Evolutionary conservation across 2,888 invertebrate genomes (phyloP).

Genomic region (Idaea biselata): DNA sequence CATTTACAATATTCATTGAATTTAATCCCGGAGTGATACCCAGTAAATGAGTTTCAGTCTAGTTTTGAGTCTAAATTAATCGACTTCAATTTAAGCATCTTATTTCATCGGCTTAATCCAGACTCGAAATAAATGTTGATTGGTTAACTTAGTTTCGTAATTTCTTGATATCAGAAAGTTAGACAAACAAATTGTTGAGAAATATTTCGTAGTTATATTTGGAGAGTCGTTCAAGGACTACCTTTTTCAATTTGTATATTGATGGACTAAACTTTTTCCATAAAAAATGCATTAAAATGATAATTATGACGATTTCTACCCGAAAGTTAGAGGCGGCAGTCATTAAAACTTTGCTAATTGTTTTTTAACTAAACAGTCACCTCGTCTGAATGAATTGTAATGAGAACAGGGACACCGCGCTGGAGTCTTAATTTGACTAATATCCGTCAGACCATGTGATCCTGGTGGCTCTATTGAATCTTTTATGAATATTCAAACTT

Average conservation of each 20-base stretch:
- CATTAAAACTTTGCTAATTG: constrained; percentile 45
- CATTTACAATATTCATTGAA: not conserved
- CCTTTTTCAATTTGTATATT: constrained; percentile 2
- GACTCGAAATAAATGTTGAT: not conserved
- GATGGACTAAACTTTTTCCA: constrained; percentile 11
- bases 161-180: not conserved
- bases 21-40: not conserved
- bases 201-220: not conserved
- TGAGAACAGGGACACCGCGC: constrained; percentile 23
- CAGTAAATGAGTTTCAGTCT: not conserved
- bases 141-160: not conserved
- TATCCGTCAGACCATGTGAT: constrained; percentile 29
- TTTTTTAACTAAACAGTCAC: constrained; percentile 37
- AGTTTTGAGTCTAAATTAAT: constrained; percentile 1
- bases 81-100: not conserved
- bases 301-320: constrained; percentile 16
- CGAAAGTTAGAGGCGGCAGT: constrained; percentile 18
- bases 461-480: constrained; percentile 32
- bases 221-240: not conserved
- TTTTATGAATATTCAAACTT: constrained; percentile 37
- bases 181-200: not conserved
- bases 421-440: constrained; percentile 35
- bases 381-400: constrained; percentile 30
- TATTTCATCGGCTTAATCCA: constrained; percentile 1
- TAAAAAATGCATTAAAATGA: constrained; percentile 14